These are phyloP conservation scores for Athalia rosae DNA, from an alignment of 2,888 invertebrate species.

Conservation along the genomic window DNA sequence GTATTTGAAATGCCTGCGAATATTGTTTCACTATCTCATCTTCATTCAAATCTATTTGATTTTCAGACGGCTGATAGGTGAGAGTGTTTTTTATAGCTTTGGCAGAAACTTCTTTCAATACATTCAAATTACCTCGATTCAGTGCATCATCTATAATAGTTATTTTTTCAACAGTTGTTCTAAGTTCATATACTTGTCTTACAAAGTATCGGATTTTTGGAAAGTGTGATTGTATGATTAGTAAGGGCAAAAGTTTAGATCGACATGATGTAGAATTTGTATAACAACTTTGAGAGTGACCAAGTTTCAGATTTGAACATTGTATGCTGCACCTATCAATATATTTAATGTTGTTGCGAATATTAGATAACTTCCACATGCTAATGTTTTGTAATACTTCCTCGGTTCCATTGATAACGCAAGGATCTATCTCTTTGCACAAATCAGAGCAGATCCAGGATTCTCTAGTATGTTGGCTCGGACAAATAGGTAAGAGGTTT, in stretches of 20 bases:
- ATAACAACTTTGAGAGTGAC: constrained; percentile 49
- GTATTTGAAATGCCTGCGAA: constrained; percentile 49
- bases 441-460: constrained; percentile 46
- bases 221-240: constrained; percentile 52
- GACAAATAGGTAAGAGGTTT: constrained; percentile 46
- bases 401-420: constrained; percentile 11
- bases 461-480: constrained; percentile 34
- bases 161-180: constrained; percentile 20
- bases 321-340: constrained; percentile 44
- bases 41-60: constrained; percentile 51
- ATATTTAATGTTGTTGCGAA: constrained; percentile 10
- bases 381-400: constrained; percentile 37
- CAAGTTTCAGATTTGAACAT: constrained; percentile 29
- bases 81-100: constrained; percentile 37
- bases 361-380: constrained; percentile 39
- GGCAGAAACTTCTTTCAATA: constrained; percentile 21
- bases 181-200: constrained; percentile 47
- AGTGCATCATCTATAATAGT: constrained; percentile 47
- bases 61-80: constrained; percentile 10
- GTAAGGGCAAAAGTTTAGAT: constrained; percentile 50
- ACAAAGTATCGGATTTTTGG: constrained; percentile 48
- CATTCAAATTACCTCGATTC: constrained; percentile 39
- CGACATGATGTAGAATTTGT: constrained; percentile 45
- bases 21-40: constrained; percentile 46
- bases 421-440: constrained; percentile 30